A percentile compares a stretch with the other conserved stretches of the same genome.
Evolutionary conservation across 2,888 invertebrate genomes (phyloP).

Genomic region (Schrankia costaestrigalis): DNA sequence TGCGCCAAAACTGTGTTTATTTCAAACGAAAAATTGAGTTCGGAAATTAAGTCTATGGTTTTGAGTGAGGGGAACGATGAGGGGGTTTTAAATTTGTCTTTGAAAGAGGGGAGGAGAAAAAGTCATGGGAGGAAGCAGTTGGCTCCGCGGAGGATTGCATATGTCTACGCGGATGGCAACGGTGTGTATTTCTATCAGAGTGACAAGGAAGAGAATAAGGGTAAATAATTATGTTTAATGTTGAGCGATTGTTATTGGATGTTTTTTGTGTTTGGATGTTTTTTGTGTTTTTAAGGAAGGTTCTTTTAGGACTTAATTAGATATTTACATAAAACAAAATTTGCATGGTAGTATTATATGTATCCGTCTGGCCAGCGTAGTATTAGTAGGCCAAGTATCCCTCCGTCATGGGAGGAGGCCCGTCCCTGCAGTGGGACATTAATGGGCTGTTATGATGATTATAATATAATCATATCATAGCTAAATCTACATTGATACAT

Average conservation of each 20-base stretch:
- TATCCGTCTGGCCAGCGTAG: too few relatives aligned
- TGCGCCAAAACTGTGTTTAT: constrained; percentile 70
- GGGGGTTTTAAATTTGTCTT: constrained; percentile 63
- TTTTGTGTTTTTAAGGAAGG: too few relatives aligned
- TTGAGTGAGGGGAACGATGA: constrained; percentile 32
- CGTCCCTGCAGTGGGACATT: too few relatives aligned
- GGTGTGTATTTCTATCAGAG: constrained; percentile 39
- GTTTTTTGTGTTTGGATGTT: too few relatives aligned
- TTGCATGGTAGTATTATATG: too few relatives aligned
- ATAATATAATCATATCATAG: too few relatives aligned
- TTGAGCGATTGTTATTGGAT: constrained; percentile 46
- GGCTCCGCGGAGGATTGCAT: constrained; percentile 65
- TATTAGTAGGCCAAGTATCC: too few relatives aligned
- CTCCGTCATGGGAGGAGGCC: too few relatives aligned
- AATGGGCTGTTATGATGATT: too few relatives aligned
- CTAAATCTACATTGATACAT: too few relatives aligned
- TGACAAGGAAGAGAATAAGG: neutral
- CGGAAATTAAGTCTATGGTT: constrained; percentile 41
- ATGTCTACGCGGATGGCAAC: constrained; percentile 46
- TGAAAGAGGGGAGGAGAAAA: constrained; percentile 60
- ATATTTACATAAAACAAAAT: too few relatives aligned
- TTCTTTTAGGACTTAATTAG: too few relatives aligned
- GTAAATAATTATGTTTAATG: neutral
- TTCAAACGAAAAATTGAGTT: constrained; percentile 41
- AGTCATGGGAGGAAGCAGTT: constrained; percentile 69